Evolutionary conservation across 2,113 vertebrate species (phyloP).

Genomic region (Nerophis lumbriciformis): DNA sequence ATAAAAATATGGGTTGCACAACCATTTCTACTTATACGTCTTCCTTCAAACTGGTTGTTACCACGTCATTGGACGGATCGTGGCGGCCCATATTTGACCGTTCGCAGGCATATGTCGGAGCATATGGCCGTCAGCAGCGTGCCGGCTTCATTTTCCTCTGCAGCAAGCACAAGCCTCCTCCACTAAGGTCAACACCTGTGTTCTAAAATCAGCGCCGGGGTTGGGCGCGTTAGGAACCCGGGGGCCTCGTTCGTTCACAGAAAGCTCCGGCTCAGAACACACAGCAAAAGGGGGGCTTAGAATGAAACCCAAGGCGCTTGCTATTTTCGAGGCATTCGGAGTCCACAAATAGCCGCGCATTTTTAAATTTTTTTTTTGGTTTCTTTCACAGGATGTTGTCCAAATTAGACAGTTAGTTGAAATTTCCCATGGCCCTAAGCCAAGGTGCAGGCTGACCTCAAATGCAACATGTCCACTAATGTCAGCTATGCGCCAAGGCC

Average conservation of each 20-base stretch:
- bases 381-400: constrained; percentile 58
- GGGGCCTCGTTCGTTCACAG: constrained; percentile 77
- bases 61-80: background rate
- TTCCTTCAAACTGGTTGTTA: background rate
- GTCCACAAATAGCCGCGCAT: constrained; percentile 69
- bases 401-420: constrained; percentile 65
- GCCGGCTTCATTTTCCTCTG: constrained; percentile 69
- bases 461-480: constrained; percentile 70
- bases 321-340: constrained; percentile 70
- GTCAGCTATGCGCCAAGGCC: constrained; percentile 46
- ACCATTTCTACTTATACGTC: background rate
- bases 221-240: constrained; percentile 69
- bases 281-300: constrained; percentile 51
- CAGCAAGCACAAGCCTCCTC: constrained; percentile 66
- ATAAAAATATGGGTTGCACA: background rate
- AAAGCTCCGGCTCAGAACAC: constrained; percentile 68
- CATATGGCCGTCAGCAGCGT: constrained; percentile 26
- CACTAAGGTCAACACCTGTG: constrained; percentile 80
- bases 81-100: constrained; percentile 25
- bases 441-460: constrained; percentile 49
- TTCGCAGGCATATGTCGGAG: constrained; percentile 27
- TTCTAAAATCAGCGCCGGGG: constrained; percentile 73
- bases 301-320: constrained; percentile 70
- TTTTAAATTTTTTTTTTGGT: constrained; percentile 44
- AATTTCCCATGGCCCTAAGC: constrained; percentile 62